Conservation (phyloP, 2,113 vertebrate species). For the Eulemur macaco region DNA sequence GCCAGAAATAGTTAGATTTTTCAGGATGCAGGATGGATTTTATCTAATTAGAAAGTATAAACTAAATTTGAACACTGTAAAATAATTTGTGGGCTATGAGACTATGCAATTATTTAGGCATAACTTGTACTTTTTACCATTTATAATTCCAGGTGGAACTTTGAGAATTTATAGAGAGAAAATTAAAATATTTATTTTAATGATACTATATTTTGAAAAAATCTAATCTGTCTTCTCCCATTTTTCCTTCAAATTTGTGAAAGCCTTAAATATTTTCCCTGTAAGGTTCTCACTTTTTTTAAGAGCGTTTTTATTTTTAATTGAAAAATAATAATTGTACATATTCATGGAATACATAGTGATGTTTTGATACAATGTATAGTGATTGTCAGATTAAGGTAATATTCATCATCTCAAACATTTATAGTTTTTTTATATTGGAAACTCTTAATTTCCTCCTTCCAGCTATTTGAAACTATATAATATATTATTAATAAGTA, state of each 20-base stretch:
- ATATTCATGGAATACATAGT: no score
- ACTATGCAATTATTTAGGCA: neutral
- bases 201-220: neutral
- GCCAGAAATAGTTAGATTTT: neutral
- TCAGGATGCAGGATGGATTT: neutral
- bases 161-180: neutral
- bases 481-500: no score
- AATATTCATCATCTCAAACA: no score
- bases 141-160: neutral
- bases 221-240: neutral
- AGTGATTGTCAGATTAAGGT: no score
- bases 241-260: neutral
- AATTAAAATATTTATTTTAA: neutral
- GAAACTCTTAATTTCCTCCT: no score
- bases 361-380: no score
- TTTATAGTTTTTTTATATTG: no score
- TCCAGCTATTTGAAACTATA: no score
- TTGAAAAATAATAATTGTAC: no score
- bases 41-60: neutral
- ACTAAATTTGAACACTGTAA: neutral
- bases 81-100: neutral
- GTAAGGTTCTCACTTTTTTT: neutral
- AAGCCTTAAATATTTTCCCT: neutral
- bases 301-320: no score
- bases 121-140: neutral